Base-by-base conservation (phyloP, 2,797 vertebrate species). In the Philypnodon macrostomus region DNA sequence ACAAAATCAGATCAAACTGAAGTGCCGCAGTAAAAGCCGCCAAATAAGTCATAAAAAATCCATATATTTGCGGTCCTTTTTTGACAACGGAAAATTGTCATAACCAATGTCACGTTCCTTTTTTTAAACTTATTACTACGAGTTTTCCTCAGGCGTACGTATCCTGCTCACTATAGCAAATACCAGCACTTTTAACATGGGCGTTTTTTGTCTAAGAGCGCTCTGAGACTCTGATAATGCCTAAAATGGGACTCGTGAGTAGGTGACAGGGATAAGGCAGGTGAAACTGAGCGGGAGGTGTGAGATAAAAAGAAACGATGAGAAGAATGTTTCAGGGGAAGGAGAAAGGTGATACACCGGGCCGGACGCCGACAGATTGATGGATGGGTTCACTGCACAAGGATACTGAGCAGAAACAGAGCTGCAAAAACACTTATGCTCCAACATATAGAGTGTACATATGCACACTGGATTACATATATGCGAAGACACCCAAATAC, bases 341-440 rank as follows among this genome's bases (percentile, higher is more conserved):
- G 75, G 77, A 57, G 78, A 77, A 73, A 80, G 75, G 80, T 75
- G 74, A 81, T 77, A 78, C 16, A 58, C 61, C 67, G 79, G 77
- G 60, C 70, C 38, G 48, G 60, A 79, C 77, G 81, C 62, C 57
- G 80, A 85, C 81, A 87, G 80, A 87, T 80, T 87, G 85, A 87
- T 86, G 79, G 84, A 84, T 83, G 72, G 60, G 52, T 63, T 50
- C 1, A 38, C 65, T 70, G 61, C 71, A 70, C 73, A 81, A 65
- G 72, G 75, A 83, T 70, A 70, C 62, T 70, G 75, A 81, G 70
- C 67, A 80, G 73, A 75, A 79, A 71, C 74, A 76, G 58, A 80
- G 69, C 70, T 53, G 44, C 42, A 49, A 67, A 70, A 61, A 65
- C 68, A 71, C 32, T 17, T 42, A 17, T 18, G 30, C 37, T 53